These are phyloP conservation scores for Tipula vernalis DNA, from an alignment of 2,888 invertebrate species.

Conservation along the genomic window DNA sequence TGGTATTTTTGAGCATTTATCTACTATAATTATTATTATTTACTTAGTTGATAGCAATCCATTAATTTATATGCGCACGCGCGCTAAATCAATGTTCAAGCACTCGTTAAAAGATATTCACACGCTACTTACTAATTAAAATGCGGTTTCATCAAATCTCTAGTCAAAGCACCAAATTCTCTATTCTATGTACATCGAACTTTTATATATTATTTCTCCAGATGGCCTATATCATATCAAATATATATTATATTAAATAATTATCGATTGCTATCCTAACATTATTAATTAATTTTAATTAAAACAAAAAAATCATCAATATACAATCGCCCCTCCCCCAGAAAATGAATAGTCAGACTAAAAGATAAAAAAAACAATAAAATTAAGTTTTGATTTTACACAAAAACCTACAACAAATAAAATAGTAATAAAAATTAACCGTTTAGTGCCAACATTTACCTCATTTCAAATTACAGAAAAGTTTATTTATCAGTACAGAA, in stretches of 20 bases:
- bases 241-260: background rate
- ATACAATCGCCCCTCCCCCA: background rate
- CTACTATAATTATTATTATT: background rate
- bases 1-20: background rate
- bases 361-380: background rate
- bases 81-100: background rate
- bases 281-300: background rate
- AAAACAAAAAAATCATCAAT: background rate
- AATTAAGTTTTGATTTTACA: background rate
- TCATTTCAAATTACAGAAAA: background rate
- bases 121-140: background rate
- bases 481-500: background rate
- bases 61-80: background rate
- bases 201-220: background rate
- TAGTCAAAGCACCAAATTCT: slow-evolving; percentile 4
- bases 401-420: background rate
- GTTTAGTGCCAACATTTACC: background rate
- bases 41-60: background rate
- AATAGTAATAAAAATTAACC: background rate
- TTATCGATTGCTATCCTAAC: background rate
- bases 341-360: background rate
- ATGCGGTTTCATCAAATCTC: background rate
- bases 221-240: background rate
- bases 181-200: background rate
- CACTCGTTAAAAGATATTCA: background rate